These are phyloP conservation scores for Drosophila nigromelanica DNA, from an alignment of 1,140 invertebrate species.

Conservation along the genomic window DNA sequence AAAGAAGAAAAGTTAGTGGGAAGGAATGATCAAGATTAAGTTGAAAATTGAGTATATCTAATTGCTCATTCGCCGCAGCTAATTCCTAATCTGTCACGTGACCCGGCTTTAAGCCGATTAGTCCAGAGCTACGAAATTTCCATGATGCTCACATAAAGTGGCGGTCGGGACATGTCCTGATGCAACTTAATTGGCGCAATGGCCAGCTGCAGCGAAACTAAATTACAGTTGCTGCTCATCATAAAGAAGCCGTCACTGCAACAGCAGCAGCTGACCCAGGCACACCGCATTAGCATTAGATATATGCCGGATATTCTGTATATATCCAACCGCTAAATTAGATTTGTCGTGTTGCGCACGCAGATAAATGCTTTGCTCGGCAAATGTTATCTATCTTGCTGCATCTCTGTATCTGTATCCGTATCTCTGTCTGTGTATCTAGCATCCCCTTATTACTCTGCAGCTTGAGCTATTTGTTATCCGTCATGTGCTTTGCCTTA, in stretches of 20 bases:
- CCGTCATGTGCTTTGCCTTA: conserved; percentile 41
- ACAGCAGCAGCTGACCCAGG: conserved; percentile 7
- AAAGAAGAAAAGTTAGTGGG: not conserved
- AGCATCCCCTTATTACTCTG: not conserved
- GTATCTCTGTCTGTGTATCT: conserved; percentile 1
- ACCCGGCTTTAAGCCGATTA: conserved; percentile 51
- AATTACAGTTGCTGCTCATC: conserved; percentile 34
- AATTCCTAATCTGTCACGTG: conserved; percentile 41
- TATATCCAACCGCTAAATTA: conserved; percentile 49
- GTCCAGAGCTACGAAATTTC: conserved; percentile 16
- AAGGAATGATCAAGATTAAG: too few species aligned
- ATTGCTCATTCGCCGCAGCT: conserved; percentile 35
- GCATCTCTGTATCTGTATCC: not conserved
- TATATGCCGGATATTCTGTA: not conserved
- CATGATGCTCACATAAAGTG: conserved; percentile 10
- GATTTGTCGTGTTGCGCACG: conserved; percentile 52
- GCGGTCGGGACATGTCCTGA: not conserved
- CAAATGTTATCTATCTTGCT: conserved; percentile 23
- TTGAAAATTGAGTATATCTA: conserved; percentile 48
- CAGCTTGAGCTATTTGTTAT: conserved; percentile 55
- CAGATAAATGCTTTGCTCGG: conserved; percentile 37
- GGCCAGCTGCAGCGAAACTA: conserved; percentile 15
- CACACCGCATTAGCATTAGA: conserved; percentile 15
- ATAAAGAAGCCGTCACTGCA: conserved; percentile 5
- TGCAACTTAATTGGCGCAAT: conserved; percentile 50